These are phyloP conservation scores for Himantopus leucocephalus DNA, from an alignment of 2,113 vertebrate species.

Conservation along the genomic window DNA sequence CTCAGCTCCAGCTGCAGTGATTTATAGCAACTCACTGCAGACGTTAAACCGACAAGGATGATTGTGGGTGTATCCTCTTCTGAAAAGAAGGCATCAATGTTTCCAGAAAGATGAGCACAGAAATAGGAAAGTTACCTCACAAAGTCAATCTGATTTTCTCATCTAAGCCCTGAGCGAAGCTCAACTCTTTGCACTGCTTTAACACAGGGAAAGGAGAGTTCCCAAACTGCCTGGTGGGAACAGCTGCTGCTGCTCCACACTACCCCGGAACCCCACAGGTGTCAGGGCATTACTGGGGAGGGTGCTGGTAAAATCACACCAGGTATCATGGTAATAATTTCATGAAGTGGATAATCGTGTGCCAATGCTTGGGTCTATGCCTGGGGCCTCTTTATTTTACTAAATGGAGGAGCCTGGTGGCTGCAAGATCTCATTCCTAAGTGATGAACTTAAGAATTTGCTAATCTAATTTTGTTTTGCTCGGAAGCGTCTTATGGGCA, in stretches of 20 bases:
- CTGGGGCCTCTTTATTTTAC: background rate
- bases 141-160: conserved; percentile 20
- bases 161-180: background rate
- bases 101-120: conserved; percentile 1
- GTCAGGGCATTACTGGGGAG: background rate
- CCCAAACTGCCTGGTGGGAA: background rate
- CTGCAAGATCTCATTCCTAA: background rate
- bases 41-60: background rate
- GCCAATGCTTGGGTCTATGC: background rate
- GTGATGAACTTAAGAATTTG: background rate
- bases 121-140: conserved; percentile 16
- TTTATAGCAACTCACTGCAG: background rate
- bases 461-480: background rate
- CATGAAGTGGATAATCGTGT: background rate
- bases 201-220: background rate
- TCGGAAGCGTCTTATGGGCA: background rate
- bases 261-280: background rate
- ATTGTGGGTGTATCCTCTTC: background rate
- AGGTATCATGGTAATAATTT: background rate
- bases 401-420: background rate
- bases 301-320: background rate
- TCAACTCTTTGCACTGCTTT: background rate
- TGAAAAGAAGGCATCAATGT: background rate
- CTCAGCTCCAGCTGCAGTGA: background rate
- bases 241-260: background rate